phyloP scores from a whole-genome alignment of 2,113 vertebrate species.

The Osmerus eperlanus region DNA sequence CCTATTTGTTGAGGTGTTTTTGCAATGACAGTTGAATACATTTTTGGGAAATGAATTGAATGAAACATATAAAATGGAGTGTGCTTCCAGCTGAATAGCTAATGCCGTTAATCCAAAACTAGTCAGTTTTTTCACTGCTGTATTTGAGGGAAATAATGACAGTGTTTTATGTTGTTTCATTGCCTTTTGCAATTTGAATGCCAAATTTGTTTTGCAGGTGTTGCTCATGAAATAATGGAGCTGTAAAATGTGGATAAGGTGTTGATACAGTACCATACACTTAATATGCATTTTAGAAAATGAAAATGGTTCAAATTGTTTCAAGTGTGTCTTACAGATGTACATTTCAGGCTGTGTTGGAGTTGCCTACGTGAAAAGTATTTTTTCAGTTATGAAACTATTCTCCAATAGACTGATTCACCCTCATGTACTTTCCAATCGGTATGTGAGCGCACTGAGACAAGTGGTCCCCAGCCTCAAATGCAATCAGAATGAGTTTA shows the following conservation, averaged over 20 bases:
- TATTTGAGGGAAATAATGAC: constrained; percentile 79
- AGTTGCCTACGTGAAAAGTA: neutral
- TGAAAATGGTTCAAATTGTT: constrained; percentile 60
- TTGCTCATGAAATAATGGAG: constrained; percentile 78
- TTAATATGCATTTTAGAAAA: constrained; percentile 65
- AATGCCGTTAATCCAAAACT: constrained; percentile 65
- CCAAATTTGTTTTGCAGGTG: constrained; percentile 83
- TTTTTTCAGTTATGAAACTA: no score
- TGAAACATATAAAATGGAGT: constrained; percentile 78
- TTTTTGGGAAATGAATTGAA: constrained; percentile 74
- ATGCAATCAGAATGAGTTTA: no score
- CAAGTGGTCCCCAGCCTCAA: no score
- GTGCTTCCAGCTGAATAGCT: constrained; percentile 79
- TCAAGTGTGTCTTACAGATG: constrained; percentile 19
- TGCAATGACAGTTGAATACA: constrained; percentile 63
- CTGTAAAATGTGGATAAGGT: constrained; percentile 78
- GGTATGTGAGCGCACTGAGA: no score
- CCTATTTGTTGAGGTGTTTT: constrained; percentile 66
- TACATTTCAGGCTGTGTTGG: neutral
- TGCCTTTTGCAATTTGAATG: constrained; percentile 78
- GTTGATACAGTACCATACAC: constrained; percentile 73
- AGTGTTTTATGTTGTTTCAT: constrained; percentile 80
- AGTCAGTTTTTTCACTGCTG: constrained; percentile 41
- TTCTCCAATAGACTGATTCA: no score
- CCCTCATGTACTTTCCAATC: no score